Percentiles rank a stretch among this genome's conserved stretches.
phyloP scores from a whole-genome alignment of 2,113 vertebrate species.

The Thinocorus orbignyianus region DNA sequence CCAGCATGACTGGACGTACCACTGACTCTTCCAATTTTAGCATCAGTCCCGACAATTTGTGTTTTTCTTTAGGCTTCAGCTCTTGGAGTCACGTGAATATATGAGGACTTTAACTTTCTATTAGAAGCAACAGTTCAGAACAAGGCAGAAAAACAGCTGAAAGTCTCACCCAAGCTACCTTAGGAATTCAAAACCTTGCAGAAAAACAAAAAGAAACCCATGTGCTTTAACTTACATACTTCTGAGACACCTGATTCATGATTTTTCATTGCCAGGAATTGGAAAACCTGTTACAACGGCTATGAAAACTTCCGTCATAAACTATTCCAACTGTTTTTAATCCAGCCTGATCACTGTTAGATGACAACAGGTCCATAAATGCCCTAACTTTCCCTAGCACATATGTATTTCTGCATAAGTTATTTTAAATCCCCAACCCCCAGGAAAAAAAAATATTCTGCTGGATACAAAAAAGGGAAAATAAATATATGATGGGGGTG shows the following conservation, averaged over 20 bases:
- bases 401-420: background rate
- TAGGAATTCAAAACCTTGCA: background rate
- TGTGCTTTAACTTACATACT: background rate
- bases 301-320: background rate
- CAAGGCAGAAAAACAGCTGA: background rate
- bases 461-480: background rate
- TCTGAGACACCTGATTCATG: background rate
- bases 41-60: background rate
- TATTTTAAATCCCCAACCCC: background rate
- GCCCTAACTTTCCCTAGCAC: background rate
- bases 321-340: background rate
- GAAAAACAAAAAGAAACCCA: background rate
- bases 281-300: background rate
- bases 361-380: background rate
- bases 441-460: fast-evolving
- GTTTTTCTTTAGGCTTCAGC: background rate
- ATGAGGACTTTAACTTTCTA: background rate
- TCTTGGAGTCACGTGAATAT: background rate
- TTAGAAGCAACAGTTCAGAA: background rate
- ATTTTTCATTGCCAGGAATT: background rate
- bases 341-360: background rate
- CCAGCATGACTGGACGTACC: background rate
- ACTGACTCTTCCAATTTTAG: background rate
- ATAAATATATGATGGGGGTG: background rate
- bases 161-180: background rate